phyloP scores from a whole-genome alignment of 92 coral and sea anemone species.

The Phenganax subtilis region DNA sequence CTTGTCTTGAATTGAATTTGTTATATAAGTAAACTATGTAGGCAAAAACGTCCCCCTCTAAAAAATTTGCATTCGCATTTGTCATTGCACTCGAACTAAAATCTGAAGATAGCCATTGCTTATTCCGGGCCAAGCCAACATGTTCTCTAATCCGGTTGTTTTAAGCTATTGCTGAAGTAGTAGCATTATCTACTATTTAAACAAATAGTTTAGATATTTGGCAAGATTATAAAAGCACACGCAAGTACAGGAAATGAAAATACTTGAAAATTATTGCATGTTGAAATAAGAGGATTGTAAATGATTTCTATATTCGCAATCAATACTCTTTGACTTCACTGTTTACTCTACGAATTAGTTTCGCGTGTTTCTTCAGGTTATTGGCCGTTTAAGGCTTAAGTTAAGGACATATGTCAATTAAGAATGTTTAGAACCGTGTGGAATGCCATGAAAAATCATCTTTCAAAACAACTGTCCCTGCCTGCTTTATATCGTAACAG shows the following conservation, averaged over 20 bases:
- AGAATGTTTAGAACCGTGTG: too few species aligned
- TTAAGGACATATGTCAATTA: background rate
- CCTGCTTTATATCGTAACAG: too few species aligned
- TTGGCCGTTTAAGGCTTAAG: background rate
- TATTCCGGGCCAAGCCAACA: background rate
- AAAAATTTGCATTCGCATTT: too few species aligned
- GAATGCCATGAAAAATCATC: too few species aligned
- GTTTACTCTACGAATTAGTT: background rate
- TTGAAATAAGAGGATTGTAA: background rate
- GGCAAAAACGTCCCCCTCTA: too few species aligned
- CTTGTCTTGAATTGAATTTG: too few species aligned
- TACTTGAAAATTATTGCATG: background rate
- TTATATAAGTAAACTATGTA: too few species aligned
- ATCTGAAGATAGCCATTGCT: too few species aligned
- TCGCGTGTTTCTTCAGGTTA: background rate
- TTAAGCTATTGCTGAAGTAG: background rate
- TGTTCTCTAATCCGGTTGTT: background rate
- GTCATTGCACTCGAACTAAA: too few species aligned
- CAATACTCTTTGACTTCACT: background rate
- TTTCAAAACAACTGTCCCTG: too few species aligned
- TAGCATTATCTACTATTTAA: background rate
- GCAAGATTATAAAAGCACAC: background rate
- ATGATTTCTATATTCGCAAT: background rate
- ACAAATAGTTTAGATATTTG: background rate
- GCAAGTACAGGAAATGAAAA: background rate